Conservation (phyloP, 2,113 vertebrate genomes). For the Laterallus jamaicensis region DNA sequence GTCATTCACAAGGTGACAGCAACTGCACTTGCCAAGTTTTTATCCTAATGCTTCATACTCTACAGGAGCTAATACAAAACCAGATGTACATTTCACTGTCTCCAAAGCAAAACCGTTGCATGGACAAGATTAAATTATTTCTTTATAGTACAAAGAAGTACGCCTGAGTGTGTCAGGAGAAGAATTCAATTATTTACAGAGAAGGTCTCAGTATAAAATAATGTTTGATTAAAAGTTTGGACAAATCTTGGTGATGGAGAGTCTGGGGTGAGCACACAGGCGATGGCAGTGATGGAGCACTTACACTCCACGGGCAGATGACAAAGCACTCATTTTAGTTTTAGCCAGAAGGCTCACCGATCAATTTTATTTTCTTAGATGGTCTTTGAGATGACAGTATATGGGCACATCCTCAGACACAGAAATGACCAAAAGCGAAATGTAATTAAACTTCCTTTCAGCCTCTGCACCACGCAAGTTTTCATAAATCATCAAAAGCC, state of each 20-base stretch:
- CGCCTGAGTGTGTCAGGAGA: slow-evolving; percentile 46
- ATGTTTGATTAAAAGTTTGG: slow-evolving; percentile 75
- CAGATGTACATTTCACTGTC: background rate
- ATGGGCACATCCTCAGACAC: slow-evolving; percentile 27
- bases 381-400: slow-evolving; percentile 41
- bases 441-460: slow-evolving; percentile 59
- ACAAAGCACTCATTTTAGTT: slow-evolving; percentile 51
- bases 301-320: background rate
- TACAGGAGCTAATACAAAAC: background rate
- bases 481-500: slow-evolving; percentile 45
- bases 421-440: slow-evolving; percentile 59
- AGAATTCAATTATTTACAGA: slow-evolving; percentile 69
- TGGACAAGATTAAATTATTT: slow-evolving; percentile 57
- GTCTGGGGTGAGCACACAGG: background rate
- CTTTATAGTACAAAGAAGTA: slow-evolving; percentile 45
- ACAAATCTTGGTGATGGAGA: slow-evolving; percentile 68
- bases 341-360: slow-evolving; percentile 62
- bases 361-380: slow-evolving; percentile 65
- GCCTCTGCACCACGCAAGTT: slow-evolving; percentile 11
- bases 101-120: slow-evolving; percentile 30
- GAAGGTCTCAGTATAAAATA: slow-evolving; percentile 67
- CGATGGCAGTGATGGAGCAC: slow-evolving; percentile 70
- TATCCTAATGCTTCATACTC: background rate
- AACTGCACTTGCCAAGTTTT: background rate
- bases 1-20: background rate